These are phyloP conservation scores for Syndactyla subalaris DNA, from an alignment of 2,797 vertebrate species.

Conservation along the genomic window DNA sequence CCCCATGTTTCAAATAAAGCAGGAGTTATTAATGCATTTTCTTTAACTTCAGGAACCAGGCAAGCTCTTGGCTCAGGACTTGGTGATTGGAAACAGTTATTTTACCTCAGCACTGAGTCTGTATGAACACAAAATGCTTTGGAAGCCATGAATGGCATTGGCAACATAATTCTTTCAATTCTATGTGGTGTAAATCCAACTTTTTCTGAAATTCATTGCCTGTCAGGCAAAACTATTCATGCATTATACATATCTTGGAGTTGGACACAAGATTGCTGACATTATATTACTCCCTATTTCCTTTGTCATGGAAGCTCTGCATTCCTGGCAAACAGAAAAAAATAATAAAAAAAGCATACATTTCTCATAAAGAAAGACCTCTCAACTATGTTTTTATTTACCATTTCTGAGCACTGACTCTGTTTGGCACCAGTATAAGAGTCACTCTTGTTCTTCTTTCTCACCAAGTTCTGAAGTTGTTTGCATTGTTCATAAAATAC, in stretches of 20 bases:
- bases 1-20: background rate
- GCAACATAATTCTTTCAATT: background rate
- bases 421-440: background rate
- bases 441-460: background rate
- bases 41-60: background rate
- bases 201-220: conserved; percentile 7
- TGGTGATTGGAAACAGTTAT: background rate
- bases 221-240: conserved; percentile 18
- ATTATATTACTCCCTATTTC: background rate
- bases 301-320: background rate
- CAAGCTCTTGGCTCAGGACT: background rate
- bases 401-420: background rate
- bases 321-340: background rate
- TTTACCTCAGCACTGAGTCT: background rate
- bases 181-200: background rate
- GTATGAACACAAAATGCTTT: background rate
- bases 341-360: background rate
- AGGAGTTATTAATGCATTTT: background rate
- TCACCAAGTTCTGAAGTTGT: background rate
- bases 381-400: background rate
- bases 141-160: background rate
- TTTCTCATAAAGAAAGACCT: background rate
- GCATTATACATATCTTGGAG: background rate
- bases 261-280: background rate
- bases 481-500: background rate